Conservation (phyloP, 2,113 vertebrate species). For the Prinia subflava region DNA sequence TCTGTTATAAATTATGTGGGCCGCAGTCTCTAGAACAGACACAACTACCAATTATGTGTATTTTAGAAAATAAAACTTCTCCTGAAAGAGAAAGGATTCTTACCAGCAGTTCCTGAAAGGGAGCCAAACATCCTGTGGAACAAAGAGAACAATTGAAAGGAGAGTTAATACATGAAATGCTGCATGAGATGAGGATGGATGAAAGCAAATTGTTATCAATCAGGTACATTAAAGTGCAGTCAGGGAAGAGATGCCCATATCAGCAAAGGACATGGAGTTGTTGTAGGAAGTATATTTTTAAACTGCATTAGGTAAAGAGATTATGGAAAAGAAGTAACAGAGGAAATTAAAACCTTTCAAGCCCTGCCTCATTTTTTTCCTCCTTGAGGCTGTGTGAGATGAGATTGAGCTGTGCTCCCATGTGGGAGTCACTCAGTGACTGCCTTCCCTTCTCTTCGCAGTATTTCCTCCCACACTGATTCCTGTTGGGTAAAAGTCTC, state of each 20-base stretch:
- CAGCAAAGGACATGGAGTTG: not conserved
- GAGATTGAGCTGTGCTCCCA: not conserved
- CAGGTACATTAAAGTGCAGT: not conserved
- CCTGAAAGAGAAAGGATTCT: not conserved
- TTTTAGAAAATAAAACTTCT: not conserved
- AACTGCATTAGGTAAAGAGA: not conserved
- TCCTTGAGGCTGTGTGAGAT: not conserved
- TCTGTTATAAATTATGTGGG: not conserved
- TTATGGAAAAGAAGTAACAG: not conserved
- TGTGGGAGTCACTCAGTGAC: not conserved
- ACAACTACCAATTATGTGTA: not conserved
- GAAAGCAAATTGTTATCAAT: not conserved
- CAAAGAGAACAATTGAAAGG: not conserved
- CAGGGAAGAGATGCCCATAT: not conserved
- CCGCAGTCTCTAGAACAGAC: not conserved
- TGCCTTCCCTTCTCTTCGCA: not conserved
- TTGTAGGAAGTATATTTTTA: not conserved
- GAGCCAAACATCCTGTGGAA: constrained; percentile 29
- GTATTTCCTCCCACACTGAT: not conserved
- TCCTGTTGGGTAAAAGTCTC: not conserved
- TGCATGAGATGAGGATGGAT: not conserved
- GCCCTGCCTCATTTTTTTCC: not conserved
- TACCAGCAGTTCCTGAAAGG: not conserved
- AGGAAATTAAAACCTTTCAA: not conserved
- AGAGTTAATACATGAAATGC: not conserved